A percentile compares a stretch with the other conserved stretches of the same genome.
Evolutionary conservation across 2,888 invertebrate genomes (phyloP).

Genomic region (Thereva nobilitata): DNA sequence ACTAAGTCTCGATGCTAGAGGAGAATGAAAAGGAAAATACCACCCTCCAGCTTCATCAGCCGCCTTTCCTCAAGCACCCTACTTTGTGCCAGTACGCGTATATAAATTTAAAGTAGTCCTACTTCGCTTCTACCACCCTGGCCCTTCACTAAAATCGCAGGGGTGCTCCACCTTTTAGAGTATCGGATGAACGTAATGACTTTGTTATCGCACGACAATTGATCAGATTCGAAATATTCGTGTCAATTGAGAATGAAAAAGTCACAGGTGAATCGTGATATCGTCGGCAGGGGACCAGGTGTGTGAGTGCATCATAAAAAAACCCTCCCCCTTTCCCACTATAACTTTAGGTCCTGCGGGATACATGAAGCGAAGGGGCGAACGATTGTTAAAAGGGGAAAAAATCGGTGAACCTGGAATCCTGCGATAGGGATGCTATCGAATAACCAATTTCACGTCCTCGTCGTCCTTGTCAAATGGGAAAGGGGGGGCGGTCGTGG

Average conservation of each 20-base stretch:
- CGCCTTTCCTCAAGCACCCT: too few relatives aligned
- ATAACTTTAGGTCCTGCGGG: too few relatives aligned
- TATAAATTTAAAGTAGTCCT: background rate
- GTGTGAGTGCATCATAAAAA: too few relatives aligned
- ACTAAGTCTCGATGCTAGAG: background rate
- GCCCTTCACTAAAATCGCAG: background rate
- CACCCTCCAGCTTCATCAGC: too few relatives aligned
- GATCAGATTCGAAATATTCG: slow-evolving; percentile 31
- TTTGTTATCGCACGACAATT: slow-evolving; percentile 26
- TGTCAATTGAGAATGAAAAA: slow-evolving; percentile 9
- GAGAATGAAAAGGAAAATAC: too few relatives aligned
- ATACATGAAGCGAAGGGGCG: too few relatives aligned
- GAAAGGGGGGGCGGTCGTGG: background rate
- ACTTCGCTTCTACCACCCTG: background rate
- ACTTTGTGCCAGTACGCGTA: too few relatives aligned
- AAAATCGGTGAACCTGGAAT: background rate
- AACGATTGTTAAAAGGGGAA: background rate
- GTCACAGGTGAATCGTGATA: too few relatives aligned
- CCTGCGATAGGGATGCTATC: slow-evolving; percentile 5
- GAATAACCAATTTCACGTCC: slow-evolving; percentile 21
- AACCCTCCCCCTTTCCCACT: too few relatives aligned
- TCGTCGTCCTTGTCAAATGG: too few relatives aligned
- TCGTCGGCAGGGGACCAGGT: too few relatives aligned
- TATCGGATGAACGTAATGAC: slow-evolving; percentile 24
- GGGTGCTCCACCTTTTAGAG: slow-evolving; percentile 1